Base-by-base conservation (phyloP, 2,113 vertebrate genomes). In the Crotophaga sulcirostris region DNA sequence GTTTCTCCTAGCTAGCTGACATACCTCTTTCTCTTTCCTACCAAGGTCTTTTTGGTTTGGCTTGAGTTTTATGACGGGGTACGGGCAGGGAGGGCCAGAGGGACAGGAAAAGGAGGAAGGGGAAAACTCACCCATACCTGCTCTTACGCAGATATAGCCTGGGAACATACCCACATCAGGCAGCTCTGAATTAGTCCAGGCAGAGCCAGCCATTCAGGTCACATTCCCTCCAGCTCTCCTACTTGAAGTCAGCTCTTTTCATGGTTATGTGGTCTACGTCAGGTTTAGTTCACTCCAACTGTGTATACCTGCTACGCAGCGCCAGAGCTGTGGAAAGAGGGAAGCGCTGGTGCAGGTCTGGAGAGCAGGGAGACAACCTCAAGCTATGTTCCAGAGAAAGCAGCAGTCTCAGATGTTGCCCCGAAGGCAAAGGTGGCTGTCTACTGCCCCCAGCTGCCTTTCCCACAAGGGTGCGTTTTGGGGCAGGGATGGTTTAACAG, bases 121-220 rank as follows among this genome's bases (percentile, higher is more conserved):
- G 26, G 12, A 80, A 95, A 76, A 69, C 10, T 82, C n/a, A 66
- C 11, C 21, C 18, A 4, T 42, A 29, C 38, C 23, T 73, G 4
- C 24, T 80, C 7, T 83, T 64, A 80, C 7, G 11, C 45, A 94
- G 25, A 26, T 73, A 40, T 52, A 76, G 55, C 58, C 75, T 90
- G 59, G 90, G 88, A 96, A 63, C 47, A 59, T 51, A 77, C 25
- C 85, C 72, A 77, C 68, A 93, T 90, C 80, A 95, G 77, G 89
- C 33, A 64, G 52, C 47, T 90, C 55, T 72, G 75, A 87, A 91
- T 95, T 90, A 88, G 47, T 34, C 59, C 51, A 51, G 70, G 70
- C 45, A 49, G 23, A 87, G 67, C 72, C 68, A 66, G 85, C 42
- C 26, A 28, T 52, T 81, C 42, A 81, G 38, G 64, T 92, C 34